phyloP scores from a whole-genome alignment of 1,140 invertebrate species.

The Orius insidiosus region DNA sequence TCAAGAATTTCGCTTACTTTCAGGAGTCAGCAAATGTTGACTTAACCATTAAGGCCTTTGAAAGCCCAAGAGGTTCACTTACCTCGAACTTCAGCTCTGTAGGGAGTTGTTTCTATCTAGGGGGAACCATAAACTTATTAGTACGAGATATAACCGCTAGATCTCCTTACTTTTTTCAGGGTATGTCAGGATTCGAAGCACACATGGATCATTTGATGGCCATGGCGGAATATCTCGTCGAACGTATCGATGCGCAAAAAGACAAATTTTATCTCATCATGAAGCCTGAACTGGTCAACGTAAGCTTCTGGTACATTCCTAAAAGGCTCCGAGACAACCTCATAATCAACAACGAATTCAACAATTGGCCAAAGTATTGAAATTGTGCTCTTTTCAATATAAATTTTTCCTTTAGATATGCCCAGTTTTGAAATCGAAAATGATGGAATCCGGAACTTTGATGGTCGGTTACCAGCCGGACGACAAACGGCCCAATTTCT shows the following conservation, averaged over 20 bases:
- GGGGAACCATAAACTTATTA: too few species aligned
- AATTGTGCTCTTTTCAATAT: not conserved
- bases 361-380: constrained; percentile 65
- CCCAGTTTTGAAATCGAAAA: constrained; percentile 80
- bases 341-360: constrained; percentile 60
- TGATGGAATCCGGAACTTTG: constrained; percentile 92
- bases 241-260: constrained; percentile 60
- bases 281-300: constrained; percentile 89
- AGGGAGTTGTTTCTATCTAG: too few species aligned
- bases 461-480: constrained; percentile 98
- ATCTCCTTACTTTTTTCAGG: constrained; percentile 33
- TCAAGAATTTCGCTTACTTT: too few species aligned
- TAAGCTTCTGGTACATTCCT: constrained; percentile 98
- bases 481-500: constrained; percentile 88
- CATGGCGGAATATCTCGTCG: constrained; percentile 71
- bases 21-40: too few species aligned
- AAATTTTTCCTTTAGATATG: constrained; percentile 49
- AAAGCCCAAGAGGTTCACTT: too few species aligned
- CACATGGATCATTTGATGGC: constrained; percentile 87
- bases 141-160: not conserved
- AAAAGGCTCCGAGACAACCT: constrained; percentile 57
- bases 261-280: constrained; percentile 85
- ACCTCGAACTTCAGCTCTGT: too few species aligned
- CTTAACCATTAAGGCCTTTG: too few species aligned
- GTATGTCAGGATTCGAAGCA: constrained; percentile 75